Evolutionary conservation across 2,888 invertebrate genomes (phyloP).

Genomic region (Brachyptera putata): DNA sequence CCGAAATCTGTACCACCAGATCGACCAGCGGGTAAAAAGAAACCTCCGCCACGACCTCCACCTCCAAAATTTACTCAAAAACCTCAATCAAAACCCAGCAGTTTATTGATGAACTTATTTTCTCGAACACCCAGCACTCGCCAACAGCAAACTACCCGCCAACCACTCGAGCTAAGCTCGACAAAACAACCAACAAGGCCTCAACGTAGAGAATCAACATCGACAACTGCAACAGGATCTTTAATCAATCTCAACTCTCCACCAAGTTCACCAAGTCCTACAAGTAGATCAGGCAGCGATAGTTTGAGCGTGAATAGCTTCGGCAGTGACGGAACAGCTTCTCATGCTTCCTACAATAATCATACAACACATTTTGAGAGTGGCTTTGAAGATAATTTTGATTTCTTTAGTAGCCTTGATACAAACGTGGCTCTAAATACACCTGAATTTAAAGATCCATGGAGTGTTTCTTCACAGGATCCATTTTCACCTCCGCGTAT

Average conservation of each 20-base stretch:
- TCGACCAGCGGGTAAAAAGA: constrained; percentile 53
- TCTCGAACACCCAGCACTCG: constrained; percentile 17
- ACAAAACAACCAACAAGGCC: neutral
- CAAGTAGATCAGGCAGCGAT: constrained; percentile 69
- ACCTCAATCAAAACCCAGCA: constrained; percentile 32
- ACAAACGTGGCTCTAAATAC: constrained; percentile 41
- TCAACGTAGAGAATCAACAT: constrained; percentile 19
- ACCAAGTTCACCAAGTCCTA: constrained; percentile 69
- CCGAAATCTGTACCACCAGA: constrained; percentile 24
- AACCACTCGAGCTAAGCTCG: neutral
- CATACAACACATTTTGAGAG: constrained; percentile 68
- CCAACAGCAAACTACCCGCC: neutral
- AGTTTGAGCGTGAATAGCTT: constrained; percentile 71
- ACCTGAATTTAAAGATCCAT: constrained; percentile 51
- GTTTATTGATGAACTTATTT: constrained; percentile 27
- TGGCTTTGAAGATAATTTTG: constrained; percentile 81
- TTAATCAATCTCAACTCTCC: constrained; percentile 68
- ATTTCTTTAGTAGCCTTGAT: constrained; percentile 56
- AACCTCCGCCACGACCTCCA: constrained; percentile 68
- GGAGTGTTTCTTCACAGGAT: constrained; percentile 47
- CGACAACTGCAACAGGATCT: constrained; percentile 53
- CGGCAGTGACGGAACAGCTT: constrained; percentile 62
- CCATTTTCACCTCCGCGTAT: constrained; percentile 51
- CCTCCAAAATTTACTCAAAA: constrained; percentile 54
- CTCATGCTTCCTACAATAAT: constrained; percentile 43